These are phyloP conservation scores for Machaerirhynchus nigripectus DNA, from an alignment of 2,113 vertebrate genomes.

Conservation along the genomic window DNA sequence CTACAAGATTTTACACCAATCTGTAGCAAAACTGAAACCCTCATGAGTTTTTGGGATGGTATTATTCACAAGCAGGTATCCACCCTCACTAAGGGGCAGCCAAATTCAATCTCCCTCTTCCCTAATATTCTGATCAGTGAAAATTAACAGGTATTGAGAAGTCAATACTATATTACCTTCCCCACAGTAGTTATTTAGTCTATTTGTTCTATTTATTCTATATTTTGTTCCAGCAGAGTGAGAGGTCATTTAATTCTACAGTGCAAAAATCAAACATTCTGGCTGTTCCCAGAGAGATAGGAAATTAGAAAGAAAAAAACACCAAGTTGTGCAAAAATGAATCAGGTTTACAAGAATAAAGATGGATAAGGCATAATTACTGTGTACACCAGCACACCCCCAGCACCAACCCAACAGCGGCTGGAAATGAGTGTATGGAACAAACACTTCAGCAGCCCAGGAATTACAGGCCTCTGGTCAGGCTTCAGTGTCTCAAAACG, in stretches of 20 bases:
- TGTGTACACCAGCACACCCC: background rate
- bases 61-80: background rate
- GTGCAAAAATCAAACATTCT: background rate
- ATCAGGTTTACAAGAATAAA: background rate
- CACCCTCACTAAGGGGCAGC: background rate
- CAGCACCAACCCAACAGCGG: accelerated
- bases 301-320: background rate
- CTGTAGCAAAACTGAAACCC: background rate
- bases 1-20: background rate
- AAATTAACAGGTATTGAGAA: constrained; percentile 50
- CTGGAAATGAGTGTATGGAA: accelerated
- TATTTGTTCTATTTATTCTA: constrained; percentile 2
- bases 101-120: background rate
- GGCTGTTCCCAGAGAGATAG: background rate
- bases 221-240: background rate
- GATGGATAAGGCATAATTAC: background rate
- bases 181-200: constrained; percentile 27
- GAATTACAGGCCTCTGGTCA: background rate
- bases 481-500: background rate
- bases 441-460: background rate
- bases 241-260: background rate
- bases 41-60: background rate
- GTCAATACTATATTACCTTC: constrained; percentile 58
- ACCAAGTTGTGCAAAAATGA: background rate
- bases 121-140: background rate